Evolutionary conservation across 2,888 invertebrate genomes (phyloP), one percentile per base, ranked within the genome.

Genomic region (Drosophila flavopinicola): DNA sequence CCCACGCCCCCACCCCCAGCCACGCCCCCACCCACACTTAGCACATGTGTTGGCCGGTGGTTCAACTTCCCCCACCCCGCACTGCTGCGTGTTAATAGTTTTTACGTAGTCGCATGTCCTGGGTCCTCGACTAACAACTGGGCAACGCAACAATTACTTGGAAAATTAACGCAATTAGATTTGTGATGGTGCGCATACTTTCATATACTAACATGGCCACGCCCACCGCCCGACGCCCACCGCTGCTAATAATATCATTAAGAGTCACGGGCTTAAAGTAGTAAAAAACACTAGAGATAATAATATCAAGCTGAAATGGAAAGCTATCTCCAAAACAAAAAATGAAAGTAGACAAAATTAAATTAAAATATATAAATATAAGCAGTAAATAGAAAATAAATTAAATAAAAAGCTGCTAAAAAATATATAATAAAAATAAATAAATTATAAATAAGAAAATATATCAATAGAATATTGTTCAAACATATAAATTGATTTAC

Each of bases 151-250:
- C 86, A 87, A 82, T 82, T 82, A 84, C 78, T 69, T 75, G 78
- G 56, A 87, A 86, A 85, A 87, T 83, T 85, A 83, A 80, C 69
- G 78, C 82, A 83, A 87, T 87, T 83, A 85, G 69, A 85, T 77
- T 68, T 68, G 52, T 60, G 56, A 27, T 53, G 56, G 30, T 53
- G 39, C 56, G 58, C 59, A 60, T 49, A 65, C 51, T 61, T 65
- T 29, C 20, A 7, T 3, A 20, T 20, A 20, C 4, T 4, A 20
- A 20, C 20, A 23, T 13, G 24, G 23, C 45, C 37, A 65, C 49
- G 48, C 39, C 51, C 17, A 15, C 57, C 11, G 1, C 10, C 17
- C 23, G 25, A 20, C 13, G 11, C 17, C 33, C 27, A 47, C 53
- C 11, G 11, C 13, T 4, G n/a, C 29, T 58, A 44, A 44, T 70